Evolutionary conservation across 2,888 invertebrate species (phyloP).

Genomic region (Rhingia campestris): DNA sequence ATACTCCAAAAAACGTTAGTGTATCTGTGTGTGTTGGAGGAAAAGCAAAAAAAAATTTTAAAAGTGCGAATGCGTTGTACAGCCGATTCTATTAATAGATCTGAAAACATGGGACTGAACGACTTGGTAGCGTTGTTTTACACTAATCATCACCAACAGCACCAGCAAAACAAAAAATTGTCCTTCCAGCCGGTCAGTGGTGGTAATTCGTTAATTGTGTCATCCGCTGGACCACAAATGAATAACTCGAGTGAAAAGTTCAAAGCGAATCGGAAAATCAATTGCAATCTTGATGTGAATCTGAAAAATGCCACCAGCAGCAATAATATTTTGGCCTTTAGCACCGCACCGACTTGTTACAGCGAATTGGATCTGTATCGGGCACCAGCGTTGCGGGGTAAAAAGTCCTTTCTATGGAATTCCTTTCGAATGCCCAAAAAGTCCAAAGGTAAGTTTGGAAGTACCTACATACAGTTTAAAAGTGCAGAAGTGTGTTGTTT

Average conservation of each 20-base stretch:
- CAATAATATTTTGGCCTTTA: conserved; percentile 51
- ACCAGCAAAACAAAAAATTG: conserved; percentile 57
- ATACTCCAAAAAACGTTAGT: conserved; percentile 39
- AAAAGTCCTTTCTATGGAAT: conserved; percentile 81
- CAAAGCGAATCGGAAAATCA: conserved; percentile 75
- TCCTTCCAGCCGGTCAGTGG: conserved; percentile 62
- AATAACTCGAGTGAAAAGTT: conserved; percentile 70
- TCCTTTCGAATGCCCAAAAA: conserved; percentile 82
- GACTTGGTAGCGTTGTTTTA: conserved; percentile 82
- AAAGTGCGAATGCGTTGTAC: conserved; percentile 67
- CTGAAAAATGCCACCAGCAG: conserved; percentile 74
- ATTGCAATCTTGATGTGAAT: conserved; percentile 80
- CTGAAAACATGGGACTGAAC: conserved; percentile 80
- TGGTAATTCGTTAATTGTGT: conserved; percentile 53
- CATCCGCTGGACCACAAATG: conserved; percentile 51
- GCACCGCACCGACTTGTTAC: conserved; percentile 73
- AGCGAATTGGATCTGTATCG: conserved; percentile 81
- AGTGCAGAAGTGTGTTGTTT: conserved; percentile 33
- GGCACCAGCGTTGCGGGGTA: conserved; percentile 77
- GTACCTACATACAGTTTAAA: background rate
- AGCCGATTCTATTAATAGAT: conserved; percentile 64
- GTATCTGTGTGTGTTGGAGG: conserved; percentile 12
- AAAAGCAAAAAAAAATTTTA: conserved; percentile 40
- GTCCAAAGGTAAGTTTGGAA: conserved; percentile 77
- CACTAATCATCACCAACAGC: conserved; percentile 73